Conservation (phyloP, 2,113 vertebrate genomes). For the Ictidomys tridecemlineatus region DNA sequence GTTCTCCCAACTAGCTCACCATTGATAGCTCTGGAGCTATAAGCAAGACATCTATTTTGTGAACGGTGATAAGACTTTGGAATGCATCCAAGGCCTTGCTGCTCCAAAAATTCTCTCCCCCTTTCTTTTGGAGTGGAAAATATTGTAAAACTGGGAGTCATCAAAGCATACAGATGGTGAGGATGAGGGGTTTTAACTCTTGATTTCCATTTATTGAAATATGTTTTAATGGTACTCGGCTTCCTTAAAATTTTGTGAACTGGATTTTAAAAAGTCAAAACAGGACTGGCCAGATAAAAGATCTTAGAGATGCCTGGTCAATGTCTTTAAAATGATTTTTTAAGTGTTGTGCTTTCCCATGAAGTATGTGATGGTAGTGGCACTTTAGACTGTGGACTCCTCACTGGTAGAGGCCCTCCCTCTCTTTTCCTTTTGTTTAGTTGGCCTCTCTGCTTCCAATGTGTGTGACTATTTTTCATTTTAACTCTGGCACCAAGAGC, state of each 20-base stretch:
- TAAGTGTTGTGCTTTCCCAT: not conserved
- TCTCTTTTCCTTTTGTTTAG: not conserved
- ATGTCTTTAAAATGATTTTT: not conserved
- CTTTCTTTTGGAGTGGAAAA: conserved; percentile 21
- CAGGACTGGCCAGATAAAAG: not conserved
- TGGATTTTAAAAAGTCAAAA: not conserved
- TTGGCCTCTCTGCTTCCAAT: not conserved
- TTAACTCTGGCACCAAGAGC: not conserved
- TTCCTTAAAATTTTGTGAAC: not conserved
- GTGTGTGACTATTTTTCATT: not conserved
- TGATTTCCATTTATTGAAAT: conserved; percentile 30
- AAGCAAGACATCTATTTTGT: conserved; percentile 28
- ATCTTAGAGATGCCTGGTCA: not conserved
- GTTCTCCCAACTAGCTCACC: not conserved
- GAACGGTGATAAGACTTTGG: conserved; percentile 1
- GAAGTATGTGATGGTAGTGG: not conserved
- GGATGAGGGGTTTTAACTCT: not conserved
- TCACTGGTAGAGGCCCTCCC: not conserved
- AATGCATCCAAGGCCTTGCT: not conserved
- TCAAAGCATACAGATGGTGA: not conserved
- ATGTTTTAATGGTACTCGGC: not conserved
- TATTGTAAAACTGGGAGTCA: conserved; percentile 19
- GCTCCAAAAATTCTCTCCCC: not conserved
- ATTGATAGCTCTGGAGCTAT: not conserved
- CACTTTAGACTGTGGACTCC: not conserved